phyloP scores from a whole-genome alignment of 2,888 invertebrate genomes.

The Aleiodes alternator region DNA sequence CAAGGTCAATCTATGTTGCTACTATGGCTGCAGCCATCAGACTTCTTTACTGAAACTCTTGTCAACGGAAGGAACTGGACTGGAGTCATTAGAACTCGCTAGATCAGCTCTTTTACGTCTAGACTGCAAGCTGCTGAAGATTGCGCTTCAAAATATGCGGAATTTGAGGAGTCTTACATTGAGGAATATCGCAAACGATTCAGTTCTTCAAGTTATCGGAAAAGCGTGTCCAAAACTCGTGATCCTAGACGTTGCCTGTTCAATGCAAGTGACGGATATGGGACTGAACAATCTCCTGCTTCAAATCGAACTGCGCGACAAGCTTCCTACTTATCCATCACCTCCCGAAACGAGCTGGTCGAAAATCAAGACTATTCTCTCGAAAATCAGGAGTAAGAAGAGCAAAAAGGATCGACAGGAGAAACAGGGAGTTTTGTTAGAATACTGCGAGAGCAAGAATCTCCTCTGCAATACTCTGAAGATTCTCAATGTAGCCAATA shows the following conservation, averaged over 20 bases:
- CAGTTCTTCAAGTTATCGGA: constrained; percentile 73
- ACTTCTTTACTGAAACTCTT: constrained; percentile 72
- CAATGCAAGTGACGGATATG: constrained; percentile 73
- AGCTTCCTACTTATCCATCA: constrained; percentile 50
- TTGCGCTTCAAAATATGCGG: constrained; percentile 70
- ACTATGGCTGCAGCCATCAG: constrained; percentile 76
- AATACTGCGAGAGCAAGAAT: constrained; percentile 72
- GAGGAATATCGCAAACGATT: constrained; percentile 74
- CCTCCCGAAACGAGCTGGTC: constrained; percentile 67
- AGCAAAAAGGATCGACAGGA: constrained; percentile 62
- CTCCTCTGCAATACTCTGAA: constrained; percentile 72
- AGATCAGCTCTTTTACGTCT: constrained; percentile 72
- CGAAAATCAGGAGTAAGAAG: constrained; percentile 61
- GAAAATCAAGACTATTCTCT: constrained; percentile 64
- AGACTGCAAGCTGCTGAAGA: constrained; percentile 71
- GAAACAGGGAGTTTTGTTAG: constrained; percentile 64
- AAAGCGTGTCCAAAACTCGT: constrained; percentile 72
- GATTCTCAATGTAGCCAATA: constrained; percentile 73
- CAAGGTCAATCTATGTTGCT: constrained; percentile 74
- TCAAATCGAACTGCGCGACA: constrained; percentile 72
- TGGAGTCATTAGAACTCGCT: constrained; percentile 72
- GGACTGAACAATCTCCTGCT: constrained; percentile 73
- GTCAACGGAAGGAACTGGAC: constrained; percentile 71
- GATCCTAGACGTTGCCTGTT: constrained; percentile 73
- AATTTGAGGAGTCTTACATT: constrained; percentile 71